phyloP scores from a whole-genome alignment of 2,797 vertebrate species.

The Diplodus puntazzo region DNA sequence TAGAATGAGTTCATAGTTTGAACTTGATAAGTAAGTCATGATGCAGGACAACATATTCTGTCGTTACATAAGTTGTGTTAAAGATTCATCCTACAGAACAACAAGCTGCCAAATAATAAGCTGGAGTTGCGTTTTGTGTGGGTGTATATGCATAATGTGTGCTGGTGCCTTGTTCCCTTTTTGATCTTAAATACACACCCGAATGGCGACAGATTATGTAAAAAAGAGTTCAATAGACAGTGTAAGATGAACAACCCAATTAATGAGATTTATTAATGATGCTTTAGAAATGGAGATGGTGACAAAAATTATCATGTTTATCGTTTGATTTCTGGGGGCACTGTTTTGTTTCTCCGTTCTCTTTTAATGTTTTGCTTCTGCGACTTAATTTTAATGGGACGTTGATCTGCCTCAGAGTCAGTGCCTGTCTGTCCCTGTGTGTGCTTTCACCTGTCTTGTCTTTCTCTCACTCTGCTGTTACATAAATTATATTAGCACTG shows the following conservation, averaged over 20 bases:
- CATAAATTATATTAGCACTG: constrained; percentile 18
- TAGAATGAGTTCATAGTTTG: not conserved
- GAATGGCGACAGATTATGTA: constrained; percentile 32
- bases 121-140: constrained; percentile 29
- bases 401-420: constrained; percentile 24
- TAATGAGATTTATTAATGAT: constrained; percentile 44
- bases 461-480: constrained; percentile 21
- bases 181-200: constrained; percentile 44
- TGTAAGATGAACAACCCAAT: constrained; percentile 33
- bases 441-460: constrained; percentile 31
- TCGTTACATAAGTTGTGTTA: constrained; percentile 34
- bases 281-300: constrained; percentile 40
- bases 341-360: constrained; percentile 23
- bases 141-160: constrained; percentile 46
- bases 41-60: constrained; percentile 8
- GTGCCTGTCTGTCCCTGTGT: constrained; percentile 32
- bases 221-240: constrained; percentile 29
- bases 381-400: constrained; percentile 30
- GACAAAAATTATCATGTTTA: constrained; percentile 32
- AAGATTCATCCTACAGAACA: constrained; percentile 28
- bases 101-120: constrained; percentile 42
- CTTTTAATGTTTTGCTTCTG: constrained; percentile 24
- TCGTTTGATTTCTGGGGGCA: constrained; percentile 39
- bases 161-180: constrained; percentile 31
- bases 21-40: constrained; percentile 19